phyloP scores from a whole-genome alignment of 1,140 invertebrate genomes.

The Bradynema listronoti region DNA sequence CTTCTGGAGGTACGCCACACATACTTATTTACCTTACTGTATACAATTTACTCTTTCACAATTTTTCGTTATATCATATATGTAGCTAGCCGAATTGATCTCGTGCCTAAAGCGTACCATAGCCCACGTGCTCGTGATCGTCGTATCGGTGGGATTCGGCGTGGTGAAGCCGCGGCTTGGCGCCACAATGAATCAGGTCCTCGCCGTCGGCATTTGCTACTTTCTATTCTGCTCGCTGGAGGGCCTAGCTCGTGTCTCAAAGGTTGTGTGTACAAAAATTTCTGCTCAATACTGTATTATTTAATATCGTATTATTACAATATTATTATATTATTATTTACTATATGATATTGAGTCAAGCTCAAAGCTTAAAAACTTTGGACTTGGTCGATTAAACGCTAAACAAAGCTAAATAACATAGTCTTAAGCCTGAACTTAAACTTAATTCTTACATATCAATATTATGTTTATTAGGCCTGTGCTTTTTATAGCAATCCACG shows the following conservation, averaged over 20 bases:
- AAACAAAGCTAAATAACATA: no score
- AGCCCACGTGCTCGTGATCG: conserved; percentile 82
- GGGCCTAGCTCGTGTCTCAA: conserved; percentile 70
- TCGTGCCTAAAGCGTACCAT: conserved; percentile 80
- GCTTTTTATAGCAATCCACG: conserved; percentile 43
- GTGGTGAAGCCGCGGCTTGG: conserved; percentile 88
- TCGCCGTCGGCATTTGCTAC: conserved; percentile 72
- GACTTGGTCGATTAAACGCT: no score
- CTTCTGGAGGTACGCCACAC: conserved; percentile 41
- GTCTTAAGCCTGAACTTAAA: no score
- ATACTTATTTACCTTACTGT: not conserved
- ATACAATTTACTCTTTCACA: not conserved
- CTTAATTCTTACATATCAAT: no score
- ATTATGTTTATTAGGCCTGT: no score
- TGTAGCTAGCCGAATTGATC: conserved; percentile 77
- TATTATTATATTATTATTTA: no score
- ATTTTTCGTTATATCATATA: not conserved
- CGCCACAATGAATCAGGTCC: conserved; percentile 75
- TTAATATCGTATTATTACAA: not conserved
- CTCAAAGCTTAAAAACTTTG: no score
- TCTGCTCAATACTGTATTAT: not conserved
- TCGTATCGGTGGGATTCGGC: conserved; percentile 85
- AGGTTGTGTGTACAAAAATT: conserved; percentile 52
- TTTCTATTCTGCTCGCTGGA: conserved; percentile 75
- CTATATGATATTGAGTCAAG: no score